Conservation (phyloP, 2,888 invertebrate genomes). For the Cyaniris semiargus region DNA sequence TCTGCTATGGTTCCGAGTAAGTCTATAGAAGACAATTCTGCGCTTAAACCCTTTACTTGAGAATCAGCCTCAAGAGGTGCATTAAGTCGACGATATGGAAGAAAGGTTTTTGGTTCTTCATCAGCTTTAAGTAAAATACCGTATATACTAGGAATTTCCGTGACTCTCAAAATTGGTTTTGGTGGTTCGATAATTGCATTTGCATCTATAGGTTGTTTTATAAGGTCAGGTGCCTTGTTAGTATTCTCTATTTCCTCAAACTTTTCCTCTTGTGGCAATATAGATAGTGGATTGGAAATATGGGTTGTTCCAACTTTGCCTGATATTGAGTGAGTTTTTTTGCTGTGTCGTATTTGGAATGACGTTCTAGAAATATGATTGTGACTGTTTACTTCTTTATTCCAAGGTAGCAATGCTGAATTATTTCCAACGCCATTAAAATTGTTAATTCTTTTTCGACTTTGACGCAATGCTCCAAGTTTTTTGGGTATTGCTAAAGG, state of each 20-base stretch:
- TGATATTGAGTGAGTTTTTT: not conserved
- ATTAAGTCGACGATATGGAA: not conserved
- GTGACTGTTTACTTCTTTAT: not conserved
- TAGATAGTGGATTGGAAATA: not conserved
- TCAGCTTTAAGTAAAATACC: not conserved
- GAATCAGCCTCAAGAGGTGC: not conserved
- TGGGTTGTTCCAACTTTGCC: not conserved
- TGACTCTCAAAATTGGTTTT: not conserved
- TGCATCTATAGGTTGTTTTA: not conserved
- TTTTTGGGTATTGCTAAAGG: not conserved
- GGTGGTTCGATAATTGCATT: not conserved
- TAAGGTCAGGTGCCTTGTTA: not conserved
- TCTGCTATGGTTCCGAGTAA: not conserved
- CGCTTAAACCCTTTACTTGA: not conserved
- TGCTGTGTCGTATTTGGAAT: not conserved
- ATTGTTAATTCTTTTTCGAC: not conserved
- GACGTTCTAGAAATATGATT: conserved; percentile 1
- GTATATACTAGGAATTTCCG: not conserved
- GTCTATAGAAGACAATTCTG: not conserved
- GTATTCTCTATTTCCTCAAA: not conserved
- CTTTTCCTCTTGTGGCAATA: not conserved
- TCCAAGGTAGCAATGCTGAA: not conserved
- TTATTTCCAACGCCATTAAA: not conserved
- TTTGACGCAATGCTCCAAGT: not conserved
- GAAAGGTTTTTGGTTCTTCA: not conserved